Evolutionary conservation across 2,113 vertebrate genomes (phyloP).

Genomic region (Dipodomys ordii): DNA sequence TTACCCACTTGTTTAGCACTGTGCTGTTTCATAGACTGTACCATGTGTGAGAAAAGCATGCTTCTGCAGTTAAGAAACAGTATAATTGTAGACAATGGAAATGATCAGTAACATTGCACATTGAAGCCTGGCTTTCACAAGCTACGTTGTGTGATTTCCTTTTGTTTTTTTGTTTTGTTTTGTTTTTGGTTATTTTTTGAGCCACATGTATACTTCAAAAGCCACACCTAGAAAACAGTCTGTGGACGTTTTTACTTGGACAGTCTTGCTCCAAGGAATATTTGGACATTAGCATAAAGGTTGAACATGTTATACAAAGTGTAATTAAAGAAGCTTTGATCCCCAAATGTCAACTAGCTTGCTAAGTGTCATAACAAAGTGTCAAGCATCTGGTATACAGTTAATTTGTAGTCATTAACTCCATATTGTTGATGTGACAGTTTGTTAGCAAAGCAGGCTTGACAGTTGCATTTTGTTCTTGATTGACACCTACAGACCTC

Average conservation of each 20-base stretch:
- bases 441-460: slow-evolving; percentile 95
- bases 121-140: slow-evolving; percentile 51
- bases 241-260: slow-evolving; percentile 78
- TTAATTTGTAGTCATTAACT: slow-evolving; percentile 96
- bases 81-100: slow-evolving; percentile 80
- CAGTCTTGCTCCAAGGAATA: slow-evolving; percentile 85
- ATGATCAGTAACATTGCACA: slow-evolving; percentile 74
- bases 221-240: slow-evolving; percentile 74
- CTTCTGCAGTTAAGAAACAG: slow-evolving; percentile 74
- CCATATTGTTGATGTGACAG: slow-evolving; percentile 96
- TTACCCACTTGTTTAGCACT: slow-evolving; percentile 81
- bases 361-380: slow-evolving; percentile 95
- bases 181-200: background rate
- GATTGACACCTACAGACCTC: slow-evolving; percentile 92
- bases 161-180: too few species aligned
- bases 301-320: slow-evolving; percentile 90
- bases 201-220: slow-evolving; percentile 72
- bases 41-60: slow-evolving; percentile 73
- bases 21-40: slow-evolving; percentile 76
- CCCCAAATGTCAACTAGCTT: slow-evolving; percentile 94
- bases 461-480: slow-evolving; percentile 93
- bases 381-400: slow-evolving; percentile 95
- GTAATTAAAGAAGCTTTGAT: slow-evolving; percentile 92
- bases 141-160: background rate
- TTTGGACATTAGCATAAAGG: slow-evolving; percentile 92